phyloP scores from a whole-genome alignment of 2,113 vertebrate species.

The Oryzias celebensis region DNA sequence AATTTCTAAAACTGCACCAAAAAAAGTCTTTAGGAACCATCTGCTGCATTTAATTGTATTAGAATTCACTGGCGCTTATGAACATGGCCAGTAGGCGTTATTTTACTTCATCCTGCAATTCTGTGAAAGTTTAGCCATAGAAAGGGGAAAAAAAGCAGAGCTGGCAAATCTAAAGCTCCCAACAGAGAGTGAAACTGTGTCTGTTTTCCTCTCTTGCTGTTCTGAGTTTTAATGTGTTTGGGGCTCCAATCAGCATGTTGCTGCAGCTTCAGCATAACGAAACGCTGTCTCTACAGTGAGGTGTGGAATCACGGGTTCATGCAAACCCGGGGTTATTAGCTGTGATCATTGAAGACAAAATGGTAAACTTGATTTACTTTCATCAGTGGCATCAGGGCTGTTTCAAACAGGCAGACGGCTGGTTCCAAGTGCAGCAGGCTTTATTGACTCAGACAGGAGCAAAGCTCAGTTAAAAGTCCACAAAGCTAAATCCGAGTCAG shows the following conservation, averaged over 20 bases:
- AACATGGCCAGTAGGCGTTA: constrained; percentile 18
- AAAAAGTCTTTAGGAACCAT: no score
- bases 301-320: constrained; percentile 38
- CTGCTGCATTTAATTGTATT: no score
- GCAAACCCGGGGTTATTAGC: constrained; percentile 1
- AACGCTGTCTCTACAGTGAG: constrained; percentile 46
- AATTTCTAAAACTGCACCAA: no score
- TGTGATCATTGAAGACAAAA: neutral
- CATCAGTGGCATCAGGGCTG: no score
- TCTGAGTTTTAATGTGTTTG: constrained; percentile 67
- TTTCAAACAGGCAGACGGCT: no score
- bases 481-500: no score
- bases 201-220: constrained; percentile 55
- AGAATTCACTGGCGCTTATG: no score
- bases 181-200: constrained; percentile 66
- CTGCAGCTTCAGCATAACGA: constrained; percentile 65
- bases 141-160: constrained; percentile 46
- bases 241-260: constrained; percentile 62
- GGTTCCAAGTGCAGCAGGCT: no score
- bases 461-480: no score
- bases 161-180: constrained; percentile 58
- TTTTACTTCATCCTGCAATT: constrained; percentile 43
- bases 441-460: no score
- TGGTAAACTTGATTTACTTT: no score
- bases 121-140: constrained; percentile 60